Evolutionary conservation across 2,113 vertebrate genomes (phyloP), one percentile per base, ranked within the genome.

Genomic region (Vulpes vulpes): DNA sequence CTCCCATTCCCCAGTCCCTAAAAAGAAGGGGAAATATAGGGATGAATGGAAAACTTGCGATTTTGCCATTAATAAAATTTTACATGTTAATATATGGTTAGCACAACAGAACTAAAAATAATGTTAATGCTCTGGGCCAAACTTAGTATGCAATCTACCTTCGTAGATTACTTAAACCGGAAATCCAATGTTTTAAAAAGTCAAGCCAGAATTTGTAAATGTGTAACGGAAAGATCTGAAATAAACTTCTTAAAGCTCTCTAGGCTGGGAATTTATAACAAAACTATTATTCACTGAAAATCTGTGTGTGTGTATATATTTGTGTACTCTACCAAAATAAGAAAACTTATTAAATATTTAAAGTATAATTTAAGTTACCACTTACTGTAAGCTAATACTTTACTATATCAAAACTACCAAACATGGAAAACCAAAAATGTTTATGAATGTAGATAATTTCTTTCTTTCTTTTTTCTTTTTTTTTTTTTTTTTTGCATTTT

Each of bases 181-280:
- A 97, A 98, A 98, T 94, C 94, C 95, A 97, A 11, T 43, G 88
- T 96, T 98, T 98, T 98, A 96, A 98, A 97, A 98, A 98, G 94
- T 97, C 89, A 97, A 95, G 97, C 86, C 95, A 98, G 80, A 98
- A 96, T 98, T 98, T 98, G 93, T 96, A 94, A 98, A 92, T 98
- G 97, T 98, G 98, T 98, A 98, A 99, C 98, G 98, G 98, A 98
- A 99, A 98, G 98, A 98, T 96, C 76, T 98, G 88, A 98, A 98
- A 97, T 96, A 97, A 98, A 96, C 91, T 98, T 98, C 96, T 86
- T 96, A 98, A 98, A 98, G 96, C 95, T 96, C 93, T 98, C 43
- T 94, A 92, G 96, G 92, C 97, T 99, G 96, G 97, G 98, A 98
- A 98, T 98, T 98, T 97, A 95, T 85, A 98, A 69, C 85, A 98